Evolutionary conservation across 2,113 vertebrate genomes (phyloP).

Genomic region (Leucosticte australis): DNA sequence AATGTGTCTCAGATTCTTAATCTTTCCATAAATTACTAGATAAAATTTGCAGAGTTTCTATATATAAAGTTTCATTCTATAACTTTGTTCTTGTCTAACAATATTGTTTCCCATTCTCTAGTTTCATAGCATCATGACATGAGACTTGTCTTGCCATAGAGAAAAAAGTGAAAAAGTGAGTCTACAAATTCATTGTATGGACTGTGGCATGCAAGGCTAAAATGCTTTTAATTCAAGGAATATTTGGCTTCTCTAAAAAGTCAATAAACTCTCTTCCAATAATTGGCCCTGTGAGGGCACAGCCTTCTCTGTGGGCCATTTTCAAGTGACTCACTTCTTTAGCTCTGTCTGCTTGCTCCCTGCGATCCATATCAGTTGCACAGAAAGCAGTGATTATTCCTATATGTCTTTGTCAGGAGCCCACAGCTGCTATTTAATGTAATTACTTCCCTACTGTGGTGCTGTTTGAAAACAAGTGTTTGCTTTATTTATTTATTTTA

Average conservation of each 20-base stretch:
- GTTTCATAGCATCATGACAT: neutral
- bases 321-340: neutral
- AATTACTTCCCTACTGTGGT: neutral
- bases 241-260: neutral
- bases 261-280: neutral
- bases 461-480: neutral
- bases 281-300: neutral
- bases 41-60: neutral
- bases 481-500: neutral
- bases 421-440: neutral
- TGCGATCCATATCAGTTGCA: neutral
- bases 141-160: neutral
- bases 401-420: neutral
- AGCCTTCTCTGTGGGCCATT: neutral
- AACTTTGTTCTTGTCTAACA: neutral
- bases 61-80: neutral
- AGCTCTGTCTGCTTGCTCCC: neutral
- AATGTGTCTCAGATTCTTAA: neutral
- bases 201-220: neutral
- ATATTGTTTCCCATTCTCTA: neutral
- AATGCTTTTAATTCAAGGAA: neutral
- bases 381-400: neutral
- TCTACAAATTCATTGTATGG: neutral
- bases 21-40: neutral
- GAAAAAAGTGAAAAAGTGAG: neutral